Percentiles rank a stretch among this genome's conserved stretches.
phyloP scores from a whole-genome alignment of 2,113 vertebrate genomes.

The Chloropsis cyanopogon region DNA sequence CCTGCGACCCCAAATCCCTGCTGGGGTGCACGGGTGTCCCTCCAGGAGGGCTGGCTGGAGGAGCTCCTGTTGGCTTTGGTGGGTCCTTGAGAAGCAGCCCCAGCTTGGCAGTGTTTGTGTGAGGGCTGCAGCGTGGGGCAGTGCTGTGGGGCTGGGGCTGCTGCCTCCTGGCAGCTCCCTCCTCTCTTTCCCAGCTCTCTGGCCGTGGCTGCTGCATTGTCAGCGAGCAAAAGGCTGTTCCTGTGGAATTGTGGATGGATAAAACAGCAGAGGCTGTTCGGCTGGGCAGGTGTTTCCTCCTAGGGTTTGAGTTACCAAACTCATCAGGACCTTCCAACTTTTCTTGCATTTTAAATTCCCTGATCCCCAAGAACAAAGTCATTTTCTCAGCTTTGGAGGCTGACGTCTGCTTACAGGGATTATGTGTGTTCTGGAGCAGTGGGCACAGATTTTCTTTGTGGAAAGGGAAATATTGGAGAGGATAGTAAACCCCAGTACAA shows the following conservation, averaged over 20 bases:
- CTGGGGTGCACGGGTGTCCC: not conserved
- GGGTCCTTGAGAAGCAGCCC: not conserved
- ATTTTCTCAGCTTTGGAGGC: conserved; percentile 57
- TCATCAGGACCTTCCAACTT: conserved; percentile 23
- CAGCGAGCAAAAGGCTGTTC: not conserved
- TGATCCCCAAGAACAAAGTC: conserved; percentile 52
- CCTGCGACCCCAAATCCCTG: not conserved
- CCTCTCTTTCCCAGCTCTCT: not conserved
- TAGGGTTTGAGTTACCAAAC: not conserved
- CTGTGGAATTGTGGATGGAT: not conserved
- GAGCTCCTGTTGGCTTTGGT: accelerated
- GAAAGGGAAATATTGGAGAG: not conserved
- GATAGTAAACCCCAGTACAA: not conserved
- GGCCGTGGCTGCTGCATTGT: not conserved
- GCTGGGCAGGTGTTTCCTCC: conserved; percentile 66
- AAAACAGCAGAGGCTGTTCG: not conserved
- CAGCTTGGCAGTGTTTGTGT: not conserved
- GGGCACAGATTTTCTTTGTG: not conserved
- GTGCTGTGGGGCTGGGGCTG: accelerated
- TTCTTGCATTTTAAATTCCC: not conserved
- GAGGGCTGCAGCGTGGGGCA: not conserved
- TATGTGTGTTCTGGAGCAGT: conserved; percentile 40
- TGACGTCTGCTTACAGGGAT: conserved; percentile 56
- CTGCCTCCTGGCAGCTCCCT: not conserved
- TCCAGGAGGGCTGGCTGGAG: not conserved